phyloP scores from a whole-genome alignment of 2,888 invertebrate species.

The Lysandra coridon region DNA sequence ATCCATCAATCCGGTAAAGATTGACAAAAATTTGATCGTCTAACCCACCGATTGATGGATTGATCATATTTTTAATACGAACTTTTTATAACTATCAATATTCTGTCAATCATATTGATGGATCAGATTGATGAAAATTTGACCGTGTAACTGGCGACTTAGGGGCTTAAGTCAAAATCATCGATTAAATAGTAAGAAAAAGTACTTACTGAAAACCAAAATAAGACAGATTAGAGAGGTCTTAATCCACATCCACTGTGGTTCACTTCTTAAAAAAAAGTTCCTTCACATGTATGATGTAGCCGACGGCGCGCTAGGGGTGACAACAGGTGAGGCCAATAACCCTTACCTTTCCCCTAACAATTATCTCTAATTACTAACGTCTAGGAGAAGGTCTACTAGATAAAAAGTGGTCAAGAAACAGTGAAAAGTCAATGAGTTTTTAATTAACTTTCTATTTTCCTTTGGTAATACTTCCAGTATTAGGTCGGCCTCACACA shows the following conservation, averaged over 20 bases:
- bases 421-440: background rate
- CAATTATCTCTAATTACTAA: constrained; percentile 4
- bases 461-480: background rate
- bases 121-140: no score
- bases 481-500: background rate
- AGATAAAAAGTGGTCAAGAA: constrained; percentile 11
- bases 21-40: no score
- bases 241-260: background rate
- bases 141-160: no score
- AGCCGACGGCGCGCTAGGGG: background rate
- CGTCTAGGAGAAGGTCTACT: background rate
- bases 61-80: no score
- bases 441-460: constrained; percentile 5
- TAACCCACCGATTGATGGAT: no score
- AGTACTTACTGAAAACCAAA: no score
- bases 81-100: no score
- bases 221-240: no score
- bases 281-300: background rate
- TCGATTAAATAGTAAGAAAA: no score
- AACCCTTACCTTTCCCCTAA: constrained; percentile 3
- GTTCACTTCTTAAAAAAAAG: background rate
- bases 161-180: no score
- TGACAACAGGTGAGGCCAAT: background rate
- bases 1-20: no score
- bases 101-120: no score